Evolutionary conservation across 2,113 vertebrate genomes (phyloP).

Genomic region (Muntiacus reevesi): DNA sequence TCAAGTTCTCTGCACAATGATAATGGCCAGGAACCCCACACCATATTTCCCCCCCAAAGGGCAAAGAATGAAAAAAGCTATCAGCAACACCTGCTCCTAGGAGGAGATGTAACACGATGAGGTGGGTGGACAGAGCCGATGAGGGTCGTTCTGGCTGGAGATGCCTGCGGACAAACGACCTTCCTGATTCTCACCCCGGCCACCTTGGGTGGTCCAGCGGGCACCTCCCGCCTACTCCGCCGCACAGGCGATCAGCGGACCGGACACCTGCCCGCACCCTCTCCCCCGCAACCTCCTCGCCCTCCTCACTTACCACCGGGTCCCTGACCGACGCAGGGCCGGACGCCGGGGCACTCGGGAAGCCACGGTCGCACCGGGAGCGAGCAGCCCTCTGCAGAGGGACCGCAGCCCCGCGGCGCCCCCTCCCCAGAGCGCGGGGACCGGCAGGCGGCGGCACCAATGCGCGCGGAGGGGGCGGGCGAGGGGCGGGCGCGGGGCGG

Average conservation of each 20-base stretch:
- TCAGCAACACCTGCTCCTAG: neutral
- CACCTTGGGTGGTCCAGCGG: neutral
- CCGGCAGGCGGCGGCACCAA: slow-evolving; percentile 41
- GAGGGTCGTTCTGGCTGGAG: neutral
- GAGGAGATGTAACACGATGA: neutral
- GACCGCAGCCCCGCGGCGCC: slow-evolving; percentile 47
- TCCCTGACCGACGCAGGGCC: neutral
- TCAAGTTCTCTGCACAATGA: slow-evolving; percentile 25
- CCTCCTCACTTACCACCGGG: slow-evolving; percentile 46
- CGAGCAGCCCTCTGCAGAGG: neutral
- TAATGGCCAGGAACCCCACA: neutral
- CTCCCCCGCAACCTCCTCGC: neutral
- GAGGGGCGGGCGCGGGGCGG: neutral
- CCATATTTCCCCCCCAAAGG: neutral
- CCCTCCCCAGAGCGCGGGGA: slow-evolving; percentile 42
- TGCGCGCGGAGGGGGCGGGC: neutral
- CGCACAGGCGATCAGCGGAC: neutral
- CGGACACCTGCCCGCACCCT: neutral
- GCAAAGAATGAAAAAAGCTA: neutral
- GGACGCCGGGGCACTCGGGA: neutral
- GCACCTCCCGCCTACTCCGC: neutral
- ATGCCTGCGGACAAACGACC: neutral
- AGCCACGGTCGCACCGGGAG: neutral
- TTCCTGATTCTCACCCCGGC: neutral
- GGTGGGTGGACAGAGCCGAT: neutral